Evolutionary conservation across 1,140 invertebrate genomes (phyloP).

Genomic region (Dolichoris vasculosae): DNA sequence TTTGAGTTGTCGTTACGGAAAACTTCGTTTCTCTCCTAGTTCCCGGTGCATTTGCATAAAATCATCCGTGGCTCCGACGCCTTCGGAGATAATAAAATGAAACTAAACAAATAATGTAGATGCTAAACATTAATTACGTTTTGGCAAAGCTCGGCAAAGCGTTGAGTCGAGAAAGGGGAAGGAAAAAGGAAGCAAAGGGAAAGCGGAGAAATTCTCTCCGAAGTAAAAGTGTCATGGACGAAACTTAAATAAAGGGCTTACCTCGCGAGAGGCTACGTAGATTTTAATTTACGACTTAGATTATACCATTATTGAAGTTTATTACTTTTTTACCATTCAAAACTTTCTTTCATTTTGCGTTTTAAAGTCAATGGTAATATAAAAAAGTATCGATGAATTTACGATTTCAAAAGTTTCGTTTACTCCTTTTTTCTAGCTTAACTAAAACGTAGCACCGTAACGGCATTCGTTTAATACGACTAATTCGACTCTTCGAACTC

Average conservation of each 20-base stretch:
- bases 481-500: background rate
- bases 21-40: constrained; percentile 47
- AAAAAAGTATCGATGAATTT: constrained; percentile 47
- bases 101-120: constrained; percentile 73
- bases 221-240: constrained; percentile 51
- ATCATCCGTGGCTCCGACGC: constrained; percentile 63
- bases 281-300: constrained; percentile 54
- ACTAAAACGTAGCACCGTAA: constrained; percentile 10
- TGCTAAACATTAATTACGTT: constrained; percentile 72
- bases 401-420: constrained; percentile 44
- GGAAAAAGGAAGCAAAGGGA: constrained; percentile 43
- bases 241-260: constrained; percentile 52
- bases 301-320: constrained; percentile 53
- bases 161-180: constrained; percentile 49
- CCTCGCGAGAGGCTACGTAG: constrained; percentile 42
- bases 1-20: constrained; percentile 46
- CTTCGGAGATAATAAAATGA: constrained; percentile 72
- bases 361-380: constrained; percentile 41
- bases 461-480: constrained; percentile 31
- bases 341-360: constrained; percentile 41
- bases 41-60: constrained; percentile 69
- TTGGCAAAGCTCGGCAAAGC: constrained; percentile 47
- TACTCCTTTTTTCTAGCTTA: constrained; percentile 4
- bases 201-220: constrained; percentile 34
- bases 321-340: constrained; percentile 50